Percentiles rank a stretch among this genome's conserved stretches.
Conservation (phyloP, 1,140 invertebrate genomes). For the Papilio dardanus region DNA sequence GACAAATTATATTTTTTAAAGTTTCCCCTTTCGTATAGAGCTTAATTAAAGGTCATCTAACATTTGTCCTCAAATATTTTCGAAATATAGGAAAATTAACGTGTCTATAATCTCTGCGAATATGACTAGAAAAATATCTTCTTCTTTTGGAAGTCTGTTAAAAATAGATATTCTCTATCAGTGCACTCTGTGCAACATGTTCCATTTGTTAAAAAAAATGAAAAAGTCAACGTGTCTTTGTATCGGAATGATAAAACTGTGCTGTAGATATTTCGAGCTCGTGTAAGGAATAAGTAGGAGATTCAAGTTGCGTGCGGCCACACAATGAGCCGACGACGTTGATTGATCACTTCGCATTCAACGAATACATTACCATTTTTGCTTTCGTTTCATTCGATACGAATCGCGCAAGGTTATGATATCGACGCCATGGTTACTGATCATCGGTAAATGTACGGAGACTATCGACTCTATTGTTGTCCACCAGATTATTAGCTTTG, state of each 20-base stretch:
- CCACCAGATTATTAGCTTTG: conserved; percentile 9
- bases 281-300: conserved; percentile 58
- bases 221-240: conserved; percentile 55
- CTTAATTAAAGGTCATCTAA: no score
- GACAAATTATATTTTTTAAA: no score
- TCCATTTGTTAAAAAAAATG: conserved; percentile 52
- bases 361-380: conserved; percentile 82
- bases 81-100: no score
- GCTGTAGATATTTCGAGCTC: conserved; percentile 52
- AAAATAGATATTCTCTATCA: conserved; percentile 6
- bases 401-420: conserved; percentile 81
- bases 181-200: conserved; percentile 13
- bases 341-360: conserved; percentile 78
- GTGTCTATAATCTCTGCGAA: no score
- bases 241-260: conserved; percentile 70
- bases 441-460: conserved; percentile 30
- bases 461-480: conserved; percentile 21
- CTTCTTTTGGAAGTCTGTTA: no score
- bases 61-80: no score
- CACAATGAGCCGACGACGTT: conserved; percentile 79
- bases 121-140: no score
- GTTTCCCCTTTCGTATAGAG: no score
- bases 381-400: conserved; percentile 81
- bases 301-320: conserved; percentile 76
- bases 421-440: conserved; percentile 63